A percentile compares a stretch with the other conserved stretches of the same genome.
Conservation (phyloP, 2,113 vertebrate species). For the Rhinoptilus africanus region DNA sequence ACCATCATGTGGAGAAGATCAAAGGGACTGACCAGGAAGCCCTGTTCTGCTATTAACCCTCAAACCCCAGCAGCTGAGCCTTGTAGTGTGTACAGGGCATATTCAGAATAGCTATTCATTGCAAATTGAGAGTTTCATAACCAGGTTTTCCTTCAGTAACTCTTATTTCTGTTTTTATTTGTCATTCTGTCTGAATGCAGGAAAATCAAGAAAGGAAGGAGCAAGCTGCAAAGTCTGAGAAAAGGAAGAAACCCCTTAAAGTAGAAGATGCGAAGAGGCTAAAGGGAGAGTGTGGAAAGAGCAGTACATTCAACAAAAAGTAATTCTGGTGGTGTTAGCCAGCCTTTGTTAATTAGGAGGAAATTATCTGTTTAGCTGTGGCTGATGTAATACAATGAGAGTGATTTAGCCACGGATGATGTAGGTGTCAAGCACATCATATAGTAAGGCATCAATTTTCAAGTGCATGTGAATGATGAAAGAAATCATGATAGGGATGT, state of each 20-base stretch:
- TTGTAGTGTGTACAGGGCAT: neutral
- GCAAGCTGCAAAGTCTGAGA: constrained; percentile 82
- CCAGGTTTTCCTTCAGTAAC: neutral
- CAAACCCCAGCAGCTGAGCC: neutral
- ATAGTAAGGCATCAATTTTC: neutral
- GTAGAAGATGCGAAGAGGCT: constrained; percentile 85
- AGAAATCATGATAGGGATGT: neutral
- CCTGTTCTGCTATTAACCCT: neutral
- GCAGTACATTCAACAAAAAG: constrained; percentile 65
- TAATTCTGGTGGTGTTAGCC: neutral
- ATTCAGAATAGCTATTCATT: neutral
- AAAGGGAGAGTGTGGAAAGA: constrained; percentile 81
- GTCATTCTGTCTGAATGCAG: constrained; percentile 61
- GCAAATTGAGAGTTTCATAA: neutral
- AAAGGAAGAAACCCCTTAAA: constrained; percentile 85
- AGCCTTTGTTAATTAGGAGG: neutral
- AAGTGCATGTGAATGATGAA: neutral
- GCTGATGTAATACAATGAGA: neutral
- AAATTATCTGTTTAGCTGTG: neutral
- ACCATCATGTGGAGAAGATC: neutral
- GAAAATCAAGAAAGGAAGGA: constrained; percentile 88
- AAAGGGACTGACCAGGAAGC: neutral
- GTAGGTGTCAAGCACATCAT: neutral
- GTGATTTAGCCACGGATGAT: neutral
- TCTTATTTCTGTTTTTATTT: neutral